Evolutionary conservation across 2,797 vertebrate genomes (phyloP).

Genomic region (Philypnodon macrostomus): DNA sequence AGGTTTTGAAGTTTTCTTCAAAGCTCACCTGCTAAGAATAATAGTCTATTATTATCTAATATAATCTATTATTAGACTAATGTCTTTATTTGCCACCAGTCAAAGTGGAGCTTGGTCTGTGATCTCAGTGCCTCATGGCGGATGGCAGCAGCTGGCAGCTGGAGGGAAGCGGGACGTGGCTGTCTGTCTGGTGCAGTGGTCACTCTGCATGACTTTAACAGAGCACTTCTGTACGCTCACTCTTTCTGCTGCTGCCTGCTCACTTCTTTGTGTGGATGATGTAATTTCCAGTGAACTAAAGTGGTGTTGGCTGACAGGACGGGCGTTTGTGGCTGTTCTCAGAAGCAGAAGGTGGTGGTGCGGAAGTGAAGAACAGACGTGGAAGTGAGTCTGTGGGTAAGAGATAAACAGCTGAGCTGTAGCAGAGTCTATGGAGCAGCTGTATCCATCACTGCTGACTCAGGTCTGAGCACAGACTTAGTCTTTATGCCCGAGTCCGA

Average conservation of each 20-base stretch:
- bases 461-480: conserved; percentile 21
- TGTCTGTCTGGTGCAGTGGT: conserved; percentile 22
- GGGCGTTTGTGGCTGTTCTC: conserved; percentile 8
- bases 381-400: conserved; percentile 21
- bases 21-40: too few relatives aligned
- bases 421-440: conserved; percentile 41
- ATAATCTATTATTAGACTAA: too few relatives aligned
- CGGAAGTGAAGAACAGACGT: conserved; percentile 14
- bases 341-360: conserved; percentile 9
- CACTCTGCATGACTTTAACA: conserved; percentile 42
- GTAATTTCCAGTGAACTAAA: conserved; percentile 46
- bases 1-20: too few relatives aligned
- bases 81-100: too few relatives aligned
- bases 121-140: conserved; percentile 54
- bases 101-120: neutral
- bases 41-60: too few relatives aligned
- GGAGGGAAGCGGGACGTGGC: conserved; percentile 34
- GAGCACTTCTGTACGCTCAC: conserved; percentile 29
- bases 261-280: conserved; percentile 43
- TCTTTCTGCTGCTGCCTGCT: conserved; percentile 25
- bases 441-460: conserved; percentile 53
- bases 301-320: conserved; percentile 2
- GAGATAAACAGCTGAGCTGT: conserved; percentile 41
- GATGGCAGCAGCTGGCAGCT: conserved; percentile 45
- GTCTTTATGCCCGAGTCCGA: too few relatives aligned